These are phyloP conservation scores for Cephalopachus bancanus DNA, from an alignment of 2,797 vertebrate species.

Conservation along the genomic window DNA sequence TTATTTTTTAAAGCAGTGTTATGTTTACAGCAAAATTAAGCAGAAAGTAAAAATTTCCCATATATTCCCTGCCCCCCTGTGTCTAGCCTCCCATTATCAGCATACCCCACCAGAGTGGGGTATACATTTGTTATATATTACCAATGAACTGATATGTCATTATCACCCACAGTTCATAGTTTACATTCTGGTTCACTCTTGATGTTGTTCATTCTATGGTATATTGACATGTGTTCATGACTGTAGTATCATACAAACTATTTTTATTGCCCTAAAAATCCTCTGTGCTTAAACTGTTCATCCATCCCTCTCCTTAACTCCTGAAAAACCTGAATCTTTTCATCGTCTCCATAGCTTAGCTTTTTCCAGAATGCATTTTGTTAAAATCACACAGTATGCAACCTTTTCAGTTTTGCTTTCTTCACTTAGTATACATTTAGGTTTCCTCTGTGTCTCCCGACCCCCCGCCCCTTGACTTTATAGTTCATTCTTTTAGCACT, in stretches of 20 bases:
- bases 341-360: background rate
- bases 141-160: background rate
- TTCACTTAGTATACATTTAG: background rate
- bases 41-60: background rate
- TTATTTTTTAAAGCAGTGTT: background rate
- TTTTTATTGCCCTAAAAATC: background rate
- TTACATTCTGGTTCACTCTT: background rate
- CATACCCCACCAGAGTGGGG: background rate
- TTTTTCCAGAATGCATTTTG: background rate
- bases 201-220: background rate
- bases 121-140: too few relatives aligned
- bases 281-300: background rate
- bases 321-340: background rate
- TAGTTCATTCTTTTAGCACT: background rate
- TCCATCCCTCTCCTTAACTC: background rate
- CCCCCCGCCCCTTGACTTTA: too few relatives aligned
- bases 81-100: background rate
- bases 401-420: background rate
- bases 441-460: background rate
- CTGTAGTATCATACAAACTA: background rate
- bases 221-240: background rate
- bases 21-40: background rate
- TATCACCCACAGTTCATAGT: background rate
- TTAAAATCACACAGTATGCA: background rate
- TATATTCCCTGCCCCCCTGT: too few relatives aligned